Conservation (phyloP, 2,888 invertebrate genomes). For the Thymelicus acteon region DNA sequence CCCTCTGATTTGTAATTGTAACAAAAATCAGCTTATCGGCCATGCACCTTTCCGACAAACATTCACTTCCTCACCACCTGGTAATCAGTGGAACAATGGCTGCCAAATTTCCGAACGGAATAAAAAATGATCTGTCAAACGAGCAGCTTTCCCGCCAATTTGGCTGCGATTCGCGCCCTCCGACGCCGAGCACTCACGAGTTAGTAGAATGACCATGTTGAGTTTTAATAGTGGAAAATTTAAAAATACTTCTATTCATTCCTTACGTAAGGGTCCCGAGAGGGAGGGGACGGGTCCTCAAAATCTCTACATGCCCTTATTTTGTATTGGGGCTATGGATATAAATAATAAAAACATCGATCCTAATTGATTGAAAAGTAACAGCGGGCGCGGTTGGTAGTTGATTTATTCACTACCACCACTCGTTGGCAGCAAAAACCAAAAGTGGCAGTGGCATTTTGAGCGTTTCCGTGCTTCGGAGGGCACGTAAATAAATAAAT, state of each 20-base stretch:
- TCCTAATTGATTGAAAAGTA: no score
- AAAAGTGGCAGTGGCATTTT: no score
- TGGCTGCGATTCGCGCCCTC: constrained; percentile 70
- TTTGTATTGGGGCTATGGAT: no score
- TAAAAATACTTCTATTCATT: not conserved
- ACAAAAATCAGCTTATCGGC: constrained; percentile 37
- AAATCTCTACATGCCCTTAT: no score
- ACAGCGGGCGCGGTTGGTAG: no score
- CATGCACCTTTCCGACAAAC: constrained; percentile 35
- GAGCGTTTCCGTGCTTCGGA: no score
- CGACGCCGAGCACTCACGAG: constrained; percentile 40
- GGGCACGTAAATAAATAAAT: no score
- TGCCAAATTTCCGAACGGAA: constrained; percentile 71
- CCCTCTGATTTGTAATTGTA: constrained; percentile 22
- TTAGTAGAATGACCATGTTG: constrained; percentile 57
- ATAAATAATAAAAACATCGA: no score
- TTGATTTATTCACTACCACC: no score
- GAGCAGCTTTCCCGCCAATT: constrained; percentile 78
- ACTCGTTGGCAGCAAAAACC: no score
- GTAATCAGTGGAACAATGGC: constrained; percentile 73
- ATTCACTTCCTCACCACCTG: constrained; percentile 73
- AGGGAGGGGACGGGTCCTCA: no score
- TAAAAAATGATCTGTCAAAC: constrained; percentile 82
- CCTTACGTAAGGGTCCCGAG: no score
- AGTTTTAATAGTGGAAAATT: not conserved